Conservation (phyloP, 2,113 vertebrate genomes). For the Channa maculata region DNA sequence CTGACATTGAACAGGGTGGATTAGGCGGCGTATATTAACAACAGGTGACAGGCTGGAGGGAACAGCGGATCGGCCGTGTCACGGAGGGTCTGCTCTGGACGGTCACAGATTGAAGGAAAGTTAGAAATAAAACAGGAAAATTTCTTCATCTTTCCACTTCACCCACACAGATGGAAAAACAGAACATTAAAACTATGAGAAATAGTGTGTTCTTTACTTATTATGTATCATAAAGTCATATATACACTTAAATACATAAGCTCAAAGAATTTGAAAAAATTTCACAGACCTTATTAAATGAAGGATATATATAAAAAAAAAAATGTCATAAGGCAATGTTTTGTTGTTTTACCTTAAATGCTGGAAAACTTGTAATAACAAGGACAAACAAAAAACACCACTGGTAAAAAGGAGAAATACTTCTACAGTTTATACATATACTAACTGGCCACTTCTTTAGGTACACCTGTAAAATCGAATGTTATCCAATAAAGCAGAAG, state of each 20-base stretch:
- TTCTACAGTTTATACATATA: too few species aligned
- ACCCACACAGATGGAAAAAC: not conserved
- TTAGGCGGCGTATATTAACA: constrained; percentile 91
- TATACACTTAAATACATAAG: constrained; percentile 51
- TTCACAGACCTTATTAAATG: constrained; percentile 2
- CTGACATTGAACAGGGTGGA: constrained; percentile 91
- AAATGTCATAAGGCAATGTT: constrained; percentile 36
- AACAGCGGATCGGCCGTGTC: constrained; percentile 45
- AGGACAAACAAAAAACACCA: constrained; percentile 19
- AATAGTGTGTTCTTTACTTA: constrained; percentile 54
- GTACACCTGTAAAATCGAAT: too few species aligned
- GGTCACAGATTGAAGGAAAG: constrained; percentile 17
- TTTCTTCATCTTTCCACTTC: constrained; percentile 5
- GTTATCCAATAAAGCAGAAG: too few species aligned
- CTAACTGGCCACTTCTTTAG: too few species aligned
- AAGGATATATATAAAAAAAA: constrained; percentile 39
- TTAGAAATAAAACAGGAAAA: constrained; percentile 11
- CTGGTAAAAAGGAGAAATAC: too few species aligned
- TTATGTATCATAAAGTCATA: constrained; percentile 61
- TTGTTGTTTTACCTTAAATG: constrained; percentile 4
- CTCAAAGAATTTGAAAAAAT: constrained; percentile 40
- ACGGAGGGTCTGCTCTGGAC: constrained; percentile 50
- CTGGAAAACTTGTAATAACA: constrained; percentile 10
- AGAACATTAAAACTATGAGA: not conserved
- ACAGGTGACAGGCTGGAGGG: constrained; percentile 86